Evolutionary conservation across 92 coral and sea anemone genomes (phyloP).

Genomic region (Desmophyllum pertusum): DNA sequence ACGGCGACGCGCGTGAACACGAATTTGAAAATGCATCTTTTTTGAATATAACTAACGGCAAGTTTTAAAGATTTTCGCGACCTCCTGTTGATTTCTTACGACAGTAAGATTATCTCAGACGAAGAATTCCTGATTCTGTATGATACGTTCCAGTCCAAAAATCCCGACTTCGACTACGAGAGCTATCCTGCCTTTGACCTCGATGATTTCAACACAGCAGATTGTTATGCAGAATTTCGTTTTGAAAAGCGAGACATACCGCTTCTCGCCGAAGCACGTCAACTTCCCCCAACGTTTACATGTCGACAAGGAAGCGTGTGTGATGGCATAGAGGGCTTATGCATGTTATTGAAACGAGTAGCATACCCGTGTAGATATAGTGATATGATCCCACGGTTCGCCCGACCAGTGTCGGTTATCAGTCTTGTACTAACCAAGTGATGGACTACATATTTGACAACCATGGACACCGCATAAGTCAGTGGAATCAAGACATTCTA

Average conservation of each 20-base stretch:
- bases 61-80: slow-evolving; percentile 1
- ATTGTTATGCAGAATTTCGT: slow-evolving; percentile 51
- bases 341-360: background rate
- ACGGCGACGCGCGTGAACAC: slow-evolving; percentile 3
- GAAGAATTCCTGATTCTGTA: slow-evolving; percentile 2
- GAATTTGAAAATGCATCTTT: slow-evolving; percentile 3
- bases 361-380: slow-evolving; percentile 10
- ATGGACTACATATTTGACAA: slow-evolving; percentile 25
- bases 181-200: slow-evolving; percentile 24
- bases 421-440: slow-evolving; percentile 32
- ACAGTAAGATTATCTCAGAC: slow-evolving; percentile 13
- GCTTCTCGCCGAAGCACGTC: slow-evolving; percentile 31
- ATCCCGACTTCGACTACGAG: slow-evolving; percentile 24
- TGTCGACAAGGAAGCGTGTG: slow-evolving; percentile 49
- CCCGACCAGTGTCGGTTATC: slow-evolving; percentile 35
- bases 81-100: slow-evolving; percentile 1
- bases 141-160: slow-evolving; percentile 11
- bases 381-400: slow-evolving; percentile 28
- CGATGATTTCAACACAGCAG: slow-evolving; percentile 37
- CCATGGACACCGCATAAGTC: slow-evolving; percentile 23
- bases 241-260: slow-evolving; percentile 49
- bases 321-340: too few relatives aligned
- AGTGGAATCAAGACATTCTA: slow-evolving; percentile 20
- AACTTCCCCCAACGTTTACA: slow-evolving; percentile 31
- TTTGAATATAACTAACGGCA: slow-evolving; percentile 6